Base-by-base conservation (phyloP, 2,113 vertebrate genomes). In the Ammospiza caudacuta region DNA sequence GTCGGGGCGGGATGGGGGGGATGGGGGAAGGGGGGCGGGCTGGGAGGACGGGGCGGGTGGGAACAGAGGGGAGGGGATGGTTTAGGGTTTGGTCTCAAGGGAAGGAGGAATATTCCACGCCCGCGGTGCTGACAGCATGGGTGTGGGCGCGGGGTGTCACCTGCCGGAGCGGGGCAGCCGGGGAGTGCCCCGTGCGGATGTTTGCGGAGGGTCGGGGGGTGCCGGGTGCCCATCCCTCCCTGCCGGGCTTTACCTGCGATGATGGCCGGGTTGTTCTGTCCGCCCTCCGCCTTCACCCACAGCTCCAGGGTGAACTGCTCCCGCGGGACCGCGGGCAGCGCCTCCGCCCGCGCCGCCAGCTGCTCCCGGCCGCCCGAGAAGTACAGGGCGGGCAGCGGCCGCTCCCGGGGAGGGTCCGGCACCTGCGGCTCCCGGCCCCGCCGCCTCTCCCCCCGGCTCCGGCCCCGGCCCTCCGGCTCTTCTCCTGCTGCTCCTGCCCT, bases 271-370 rank as follows among this genome's bases (percentile, higher is more conserved):
- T 98, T 98, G 97, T 97, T 98, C 98, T 99, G 99, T 27, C 99
- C 99, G 86, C 99, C 99, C 90, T 99, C 99, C 4, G 99, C 98
- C 75, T 98, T 99, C 92, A 99, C 98, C 99, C 99, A 99, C 72
- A 98, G 96, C 97, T 99, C 99, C 94, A 99, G 83, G 43, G 98
- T 99, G 98, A 99, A 99, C 24, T 94, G 94, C 76, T 96, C 97
- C 82, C 98, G 97, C 68, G 99, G 99, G 93, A 98, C 95, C 85
- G 98, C 97, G 82, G 98, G 92, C 84, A 95, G 97, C 9, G 92
- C 97, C 21, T 96, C 95, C 44, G 98, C 97, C 87, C 98, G 98
- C 90, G 98, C 77, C 96, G 95, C 97, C 87, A 99, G 98, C 92
- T 98, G 98, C 97, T 99, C 98, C 83, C 96, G 97, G 35, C 98